Conservation (phyloP, 2,797 vertebrate species). For the Hafferia zeledoni region DNA sequence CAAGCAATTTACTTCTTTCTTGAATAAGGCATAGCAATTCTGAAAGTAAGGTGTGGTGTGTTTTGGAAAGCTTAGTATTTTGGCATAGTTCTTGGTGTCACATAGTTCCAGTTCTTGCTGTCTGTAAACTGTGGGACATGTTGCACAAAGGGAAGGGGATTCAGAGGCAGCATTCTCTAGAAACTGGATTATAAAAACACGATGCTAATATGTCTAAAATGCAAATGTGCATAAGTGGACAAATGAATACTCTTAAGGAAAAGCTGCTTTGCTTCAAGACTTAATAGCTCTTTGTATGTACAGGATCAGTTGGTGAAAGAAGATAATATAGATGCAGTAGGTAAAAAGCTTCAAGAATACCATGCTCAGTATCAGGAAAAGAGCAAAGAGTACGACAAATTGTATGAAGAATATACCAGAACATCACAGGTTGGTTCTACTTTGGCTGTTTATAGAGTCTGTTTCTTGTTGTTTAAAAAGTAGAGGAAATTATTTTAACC, state of each 20-base stretch:
- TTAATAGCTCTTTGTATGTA: slow-evolving; percentile 48
- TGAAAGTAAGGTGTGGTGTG: neutral
- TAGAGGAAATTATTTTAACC: neutral
- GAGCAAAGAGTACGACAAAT: slow-evolving; percentile 92
- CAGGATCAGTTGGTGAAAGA: slow-evolving; percentile 97
- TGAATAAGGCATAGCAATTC: neutral
- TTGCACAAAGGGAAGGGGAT: neutral
- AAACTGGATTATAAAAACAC: slow-evolving; percentile 2
- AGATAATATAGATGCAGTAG: slow-evolving; percentile 94
- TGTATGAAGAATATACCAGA: slow-evolving; percentile 96
- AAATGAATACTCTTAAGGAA: neutral
- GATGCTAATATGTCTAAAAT: slow-evolving; percentile 5
- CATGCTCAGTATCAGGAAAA: slow-evolving; percentile 95
- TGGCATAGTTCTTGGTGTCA: neutral
- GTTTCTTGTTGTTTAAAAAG: neutral
- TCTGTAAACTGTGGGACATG: neutral
- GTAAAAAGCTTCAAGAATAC: slow-evolving; percentile 95
- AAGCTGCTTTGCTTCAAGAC: slow-evolving; percentile 21
- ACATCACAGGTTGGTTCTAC: slow-evolving; percentile 89
- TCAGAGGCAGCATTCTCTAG: neutral
- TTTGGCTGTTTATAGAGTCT: neutral
- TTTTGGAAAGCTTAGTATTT: neutral
- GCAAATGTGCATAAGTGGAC: neutral
- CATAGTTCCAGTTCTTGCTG: neutral
- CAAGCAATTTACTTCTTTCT: neutral